Percentiles rank a stretch among this genome's conserved stretches.
Conservation (phyloP, 2,888 invertebrate species). For the Acanthosepion lycidas region DNA sequence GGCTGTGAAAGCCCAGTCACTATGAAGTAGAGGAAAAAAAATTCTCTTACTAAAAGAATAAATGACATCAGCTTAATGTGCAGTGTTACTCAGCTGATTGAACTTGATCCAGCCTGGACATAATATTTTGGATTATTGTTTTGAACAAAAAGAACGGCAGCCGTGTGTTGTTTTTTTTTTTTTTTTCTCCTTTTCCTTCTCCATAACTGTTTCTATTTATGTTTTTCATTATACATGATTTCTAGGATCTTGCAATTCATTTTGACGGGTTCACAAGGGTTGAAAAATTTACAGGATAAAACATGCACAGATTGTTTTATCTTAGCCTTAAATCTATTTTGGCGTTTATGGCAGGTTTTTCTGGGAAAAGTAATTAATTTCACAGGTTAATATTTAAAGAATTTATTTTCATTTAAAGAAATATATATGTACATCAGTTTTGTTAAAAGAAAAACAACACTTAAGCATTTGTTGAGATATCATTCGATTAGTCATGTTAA, state of each 20-base stretch:
- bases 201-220: neutral
- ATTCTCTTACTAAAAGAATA: neutral
- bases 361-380: no score
- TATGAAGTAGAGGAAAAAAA: neutral
- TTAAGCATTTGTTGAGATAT: no score
- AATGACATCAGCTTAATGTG: neutral
- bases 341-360: no score
- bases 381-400: no score
- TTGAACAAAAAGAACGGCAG: neutral
- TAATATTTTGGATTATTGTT: constrained; percentile 18
- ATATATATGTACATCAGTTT: no score
- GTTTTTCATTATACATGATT: neutral
- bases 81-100: neutral
- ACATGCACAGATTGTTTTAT: no score
- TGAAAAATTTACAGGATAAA: neutral
- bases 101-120: neutral
- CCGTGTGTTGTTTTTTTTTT: neutral
- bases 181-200: neutral
- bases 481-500: no score
- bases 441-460: no score
- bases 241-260: neutral
- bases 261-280: neutral
- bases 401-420: no score
- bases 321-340: no score
- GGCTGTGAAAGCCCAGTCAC: neutral